phyloP scores from a whole-genome alignment of 2,888 invertebrate species.

The Flexamia atlantica region DNA sequence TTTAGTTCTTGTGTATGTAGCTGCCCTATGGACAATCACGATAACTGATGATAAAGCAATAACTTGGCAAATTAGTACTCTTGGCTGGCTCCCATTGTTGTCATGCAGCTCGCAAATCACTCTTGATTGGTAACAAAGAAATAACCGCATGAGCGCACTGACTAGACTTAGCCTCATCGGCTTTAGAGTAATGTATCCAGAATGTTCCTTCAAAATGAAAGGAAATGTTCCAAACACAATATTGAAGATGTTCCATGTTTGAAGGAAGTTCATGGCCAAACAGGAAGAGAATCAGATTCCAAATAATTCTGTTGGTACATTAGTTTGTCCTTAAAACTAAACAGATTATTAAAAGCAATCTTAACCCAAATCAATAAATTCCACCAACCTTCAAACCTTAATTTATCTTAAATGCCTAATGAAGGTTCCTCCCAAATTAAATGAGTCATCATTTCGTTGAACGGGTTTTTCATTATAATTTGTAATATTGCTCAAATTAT shows the following conservation, averaged over 20 bases:
- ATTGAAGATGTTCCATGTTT: conserved; percentile 8
- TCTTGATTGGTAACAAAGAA: neutral
- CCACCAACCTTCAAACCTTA: too few relatives aligned
- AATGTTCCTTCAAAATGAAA: neutral
- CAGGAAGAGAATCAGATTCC: too few relatives aligned
- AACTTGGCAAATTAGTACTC: neutral
- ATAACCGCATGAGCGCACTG: neutral
- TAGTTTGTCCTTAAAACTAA: too few relatives aligned
- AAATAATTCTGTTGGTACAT: too few relatives aligned
- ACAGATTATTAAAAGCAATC: too few relatives aligned
- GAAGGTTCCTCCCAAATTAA: too few relatives aligned
- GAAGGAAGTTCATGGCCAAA: neutral
- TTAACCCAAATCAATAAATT: too few relatives aligned
- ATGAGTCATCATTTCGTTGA: too few relatives aligned
- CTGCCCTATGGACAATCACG: neutral
- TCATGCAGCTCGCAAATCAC: neutral
- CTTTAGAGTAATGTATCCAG: neutral
- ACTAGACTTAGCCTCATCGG: neutral
- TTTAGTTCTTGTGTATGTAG: neutral
- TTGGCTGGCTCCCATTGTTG: neutral
- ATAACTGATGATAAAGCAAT: neutral
- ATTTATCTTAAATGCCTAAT: too few relatives aligned
- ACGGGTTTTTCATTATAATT: too few relatives aligned
- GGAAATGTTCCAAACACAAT: neutral
- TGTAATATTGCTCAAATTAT: too few relatives aligned